Conservation (phyloP, 2,888 invertebrate species). For the Gnatocerus cornutus region DNA sequence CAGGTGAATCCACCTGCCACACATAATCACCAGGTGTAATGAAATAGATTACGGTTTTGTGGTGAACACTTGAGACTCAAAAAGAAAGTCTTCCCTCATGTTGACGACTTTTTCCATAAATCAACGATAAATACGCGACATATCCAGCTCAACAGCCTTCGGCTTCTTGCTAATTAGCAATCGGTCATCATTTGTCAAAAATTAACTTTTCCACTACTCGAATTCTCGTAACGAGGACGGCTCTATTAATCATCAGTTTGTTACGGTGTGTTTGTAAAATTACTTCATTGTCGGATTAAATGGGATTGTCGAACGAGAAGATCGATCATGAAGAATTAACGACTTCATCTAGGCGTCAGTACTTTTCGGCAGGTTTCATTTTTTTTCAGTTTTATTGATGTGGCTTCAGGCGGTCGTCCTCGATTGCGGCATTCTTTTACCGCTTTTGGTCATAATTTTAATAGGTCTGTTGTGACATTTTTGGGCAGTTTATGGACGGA, state of each 20-base stretch:
- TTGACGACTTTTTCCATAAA: conserved; percentile 14
- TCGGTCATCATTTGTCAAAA: conserved; percentile 44
- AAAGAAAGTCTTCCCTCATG: conserved; percentile 19
- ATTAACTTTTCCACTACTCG: conserved; percentile 36
- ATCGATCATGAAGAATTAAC: conserved; percentile 30
- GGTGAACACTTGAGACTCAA: conserved; percentile 15
- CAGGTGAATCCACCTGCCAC: conserved; percentile 64
- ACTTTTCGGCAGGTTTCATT: not conserved
- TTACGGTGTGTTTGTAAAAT: conserved; percentile 44
- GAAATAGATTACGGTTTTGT: conserved; percentile 50
- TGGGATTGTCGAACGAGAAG: conserved; percentile 13
- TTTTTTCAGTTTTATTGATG: conserved; percentile 11
- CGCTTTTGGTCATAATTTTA: conserved; percentile 7
- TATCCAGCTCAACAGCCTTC: conserved; percentile 19
- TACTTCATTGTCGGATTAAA: conserved; percentile 35
- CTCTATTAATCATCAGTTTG: conserved; percentile 44
- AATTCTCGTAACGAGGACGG: conserved; percentile 34
- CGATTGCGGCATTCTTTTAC: conserved; percentile 8
- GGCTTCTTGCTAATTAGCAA: conserved; percentile 31
- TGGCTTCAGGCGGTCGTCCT: not conserved
- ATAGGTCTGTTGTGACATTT: conserved; percentile 10
- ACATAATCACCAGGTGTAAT: conserved; percentile 50
- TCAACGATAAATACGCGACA: conserved; percentile 14
- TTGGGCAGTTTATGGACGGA: not conserved
- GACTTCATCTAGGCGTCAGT: conserved; percentile 19